Base-by-base conservation (phyloP, 2,888 invertebrate species). In the Lochmaea crataegi region DNA sequence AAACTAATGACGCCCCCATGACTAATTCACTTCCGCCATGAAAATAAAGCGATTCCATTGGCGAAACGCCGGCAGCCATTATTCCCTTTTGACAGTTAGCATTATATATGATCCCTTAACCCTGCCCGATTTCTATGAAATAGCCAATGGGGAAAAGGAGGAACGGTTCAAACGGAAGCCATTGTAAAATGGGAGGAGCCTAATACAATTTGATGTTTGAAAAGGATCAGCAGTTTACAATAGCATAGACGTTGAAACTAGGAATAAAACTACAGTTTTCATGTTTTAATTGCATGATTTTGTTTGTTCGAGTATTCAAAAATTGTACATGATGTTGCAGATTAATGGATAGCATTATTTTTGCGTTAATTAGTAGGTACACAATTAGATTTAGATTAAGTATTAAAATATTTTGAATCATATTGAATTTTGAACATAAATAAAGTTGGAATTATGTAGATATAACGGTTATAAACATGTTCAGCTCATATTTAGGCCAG, bases 41-140 rank as follows among this genome's bases (percentile, higher is more conserved):
- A 80, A 80, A 80, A 76, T 64, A 75, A 66, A 11, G 18, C 65
- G 74, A 73, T 73, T 76, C 78, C 85, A 89, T 89, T 89, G 89
- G 89, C 80, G 81, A 81, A 80, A 71, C 65, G 70, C 16, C 63
- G 83, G 86, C 88, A 85, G 89, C 89, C 89, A 89, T 89, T 85
- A 86, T 87, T 86, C 84, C 84, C 84, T 84, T 86, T 85, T 81
- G 83, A 81, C 84, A 82, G 78, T 81, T 82, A 78, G 79, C 77
- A 79, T 83, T 83, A 85, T 85, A 83, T 85, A 86, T 82, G 80
- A 77, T 74, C 77, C 75, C 67, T 74, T 77, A 81, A 84, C 78
- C 75, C 84, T 77, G 78, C 86, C 86, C 84, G 80, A 80, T 79
- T 81, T 80, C 76, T 42, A 71, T 71, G 75, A 72, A 65, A 77